A percentile compares a stretch with the other conserved stretches of the same genome.
phyloP scores from a whole-genome alignment of 2,888 invertebrate species.

The Neocrepidodera transversa region DNA sequence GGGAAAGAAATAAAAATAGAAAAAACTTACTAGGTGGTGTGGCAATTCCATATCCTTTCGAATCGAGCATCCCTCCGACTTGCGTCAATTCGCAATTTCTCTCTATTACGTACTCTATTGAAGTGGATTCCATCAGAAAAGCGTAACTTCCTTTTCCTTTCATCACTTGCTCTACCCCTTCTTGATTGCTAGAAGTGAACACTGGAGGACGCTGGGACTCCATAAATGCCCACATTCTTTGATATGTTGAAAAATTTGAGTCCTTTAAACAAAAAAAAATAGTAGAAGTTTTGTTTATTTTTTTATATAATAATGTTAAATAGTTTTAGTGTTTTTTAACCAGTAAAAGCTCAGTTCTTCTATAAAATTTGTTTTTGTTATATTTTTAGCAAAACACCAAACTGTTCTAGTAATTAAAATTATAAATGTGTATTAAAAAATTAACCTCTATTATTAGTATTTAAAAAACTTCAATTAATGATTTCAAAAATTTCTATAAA shows the following conservation, averaged over 20 bases:
- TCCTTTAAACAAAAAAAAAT: constrained; percentile 65
- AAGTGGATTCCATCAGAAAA: constrained; percentile 96
- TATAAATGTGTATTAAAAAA: no score
- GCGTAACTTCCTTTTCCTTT: constrained; percentile 90
- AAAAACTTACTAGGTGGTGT: constrained; percentile 82
- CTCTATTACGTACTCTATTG: constrained; percentile 93
- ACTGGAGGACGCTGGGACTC: constrained; percentile 85
- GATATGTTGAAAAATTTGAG: constrained; percentile 92
- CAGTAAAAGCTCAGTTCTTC: no score
- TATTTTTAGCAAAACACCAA: no score
- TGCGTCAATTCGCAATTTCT: constrained; percentile 89
- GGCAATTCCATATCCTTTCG: constrained; percentile 95
- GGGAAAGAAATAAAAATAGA: no score
- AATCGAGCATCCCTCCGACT: constrained; percentile 91
- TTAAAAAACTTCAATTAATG: no score
- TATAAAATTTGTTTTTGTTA: no score
- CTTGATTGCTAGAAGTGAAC: constrained; percentile 83
- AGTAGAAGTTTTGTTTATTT: no score
- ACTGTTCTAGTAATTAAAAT: no score
- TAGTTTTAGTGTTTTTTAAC: no score
- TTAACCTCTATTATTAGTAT: no score
- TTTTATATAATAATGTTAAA: no score
- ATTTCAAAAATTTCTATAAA: no score
- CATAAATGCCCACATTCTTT: constrained; percentile 97
- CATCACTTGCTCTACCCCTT: constrained; percentile 89